A percentile compares a stretch with the other conserved stretches of the same genome.
Conservation (phyloP, 53 echinoderm and acorn worm genomes). For the Holothuria scabra region DNA sequence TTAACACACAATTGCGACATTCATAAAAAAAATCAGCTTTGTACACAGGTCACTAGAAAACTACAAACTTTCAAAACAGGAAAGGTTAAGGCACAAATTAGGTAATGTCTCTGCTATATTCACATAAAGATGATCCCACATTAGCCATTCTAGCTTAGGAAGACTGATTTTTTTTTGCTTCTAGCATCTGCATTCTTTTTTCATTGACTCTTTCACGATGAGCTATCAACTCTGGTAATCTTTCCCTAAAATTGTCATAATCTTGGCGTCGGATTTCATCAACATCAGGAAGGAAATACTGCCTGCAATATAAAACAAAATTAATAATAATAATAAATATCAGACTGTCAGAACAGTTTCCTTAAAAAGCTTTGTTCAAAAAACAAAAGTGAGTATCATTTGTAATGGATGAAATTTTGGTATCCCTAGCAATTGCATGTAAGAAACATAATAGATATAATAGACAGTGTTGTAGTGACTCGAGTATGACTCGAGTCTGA, state of each 20-base stretch:
- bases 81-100: background rate
- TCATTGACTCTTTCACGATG: conserved; percentile 60
- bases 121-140: background rate
- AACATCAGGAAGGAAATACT: conserved; percentile 62
- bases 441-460: too few relatives aligned
- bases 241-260: conserved; percentile 44
- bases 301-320: conserved; percentile 40
- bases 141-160: conserved; percentile 5
- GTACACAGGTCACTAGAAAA: too few relatives aligned
- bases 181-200: conserved; percentile 44
- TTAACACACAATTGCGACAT: too few relatives aligned
- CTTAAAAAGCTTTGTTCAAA: too few relatives aligned
- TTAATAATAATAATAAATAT: background rate
- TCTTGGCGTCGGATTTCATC: conserved; percentile 61
- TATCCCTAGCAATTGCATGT: too few relatives aligned
- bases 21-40: too few relatives aligned
- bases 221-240: conserved; percentile 50
- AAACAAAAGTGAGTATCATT: too few relatives aligned
- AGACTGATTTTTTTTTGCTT: conserved; percentile 25
- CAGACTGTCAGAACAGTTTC: background rate
- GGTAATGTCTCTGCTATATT: conserved; percentile 32
- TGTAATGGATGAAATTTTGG: too few relatives aligned
- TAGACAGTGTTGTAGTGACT: too few relatives aligned
- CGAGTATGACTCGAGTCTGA: too few relatives aligned
- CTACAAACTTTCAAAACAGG: background rate